Evolutionary conservation across 2,797 vertebrate genomes (phyloP).

Genomic region (Cyclopterus lumpus): DNA sequence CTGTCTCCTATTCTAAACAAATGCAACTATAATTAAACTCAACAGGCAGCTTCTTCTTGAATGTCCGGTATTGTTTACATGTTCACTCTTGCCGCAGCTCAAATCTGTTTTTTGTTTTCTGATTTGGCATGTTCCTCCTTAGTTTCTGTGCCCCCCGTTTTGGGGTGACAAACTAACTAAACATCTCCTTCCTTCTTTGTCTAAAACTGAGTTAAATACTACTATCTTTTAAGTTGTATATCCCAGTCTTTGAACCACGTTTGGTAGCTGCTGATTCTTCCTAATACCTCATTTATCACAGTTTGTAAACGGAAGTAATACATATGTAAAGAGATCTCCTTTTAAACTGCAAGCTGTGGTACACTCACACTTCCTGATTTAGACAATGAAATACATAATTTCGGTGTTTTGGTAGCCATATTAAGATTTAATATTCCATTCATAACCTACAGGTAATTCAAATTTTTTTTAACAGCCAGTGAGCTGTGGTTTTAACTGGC

Average conservation of each 20-base stretch:
- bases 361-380: constrained; percentile 1
- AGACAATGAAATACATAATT: background rate
- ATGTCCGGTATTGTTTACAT: constrained; percentile 1
- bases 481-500: constrained; percentile 9
- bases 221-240: background rate
- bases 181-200: constrained; percentile 39
- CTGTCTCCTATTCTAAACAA: background rate
- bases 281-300: background rate
- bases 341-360: background rate
- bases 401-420: background rate
- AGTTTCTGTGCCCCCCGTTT: constrained; percentile 27
- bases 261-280: background rate
- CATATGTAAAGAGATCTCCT: background rate
- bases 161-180: constrained; percentile 44
- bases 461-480: background rate
- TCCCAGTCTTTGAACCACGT: background rate
- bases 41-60: background rate
- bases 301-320: background rate
- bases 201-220: background rate
- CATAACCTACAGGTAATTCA: constrained; percentile 34
- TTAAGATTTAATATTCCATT: background rate
- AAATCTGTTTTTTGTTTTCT: background rate
- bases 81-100: background rate
- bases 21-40: background rate
- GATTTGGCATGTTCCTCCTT: constrained; percentile 31